These are phyloP conservation scores for Centropyge bicolor DNA, from an alignment of 2,797 vertebrate genomes.

Conservation along the genomic window DNA sequence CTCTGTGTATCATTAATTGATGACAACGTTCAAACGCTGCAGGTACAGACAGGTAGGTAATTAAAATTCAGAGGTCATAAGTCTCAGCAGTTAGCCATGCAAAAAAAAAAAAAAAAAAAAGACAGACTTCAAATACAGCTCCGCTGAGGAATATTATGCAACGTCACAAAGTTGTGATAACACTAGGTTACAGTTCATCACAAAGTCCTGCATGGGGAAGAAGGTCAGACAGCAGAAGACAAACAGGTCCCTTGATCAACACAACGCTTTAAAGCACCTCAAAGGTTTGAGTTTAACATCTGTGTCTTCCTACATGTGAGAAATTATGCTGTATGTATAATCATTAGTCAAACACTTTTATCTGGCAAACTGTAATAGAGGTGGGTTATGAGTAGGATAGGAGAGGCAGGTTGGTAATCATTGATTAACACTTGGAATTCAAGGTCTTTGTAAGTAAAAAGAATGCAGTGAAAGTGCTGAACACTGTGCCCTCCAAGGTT, in stretches of 20 bases:
- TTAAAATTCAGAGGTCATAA: slow-evolving; percentile 28
- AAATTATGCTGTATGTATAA: slow-evolving; percentile 42
- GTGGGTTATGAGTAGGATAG: slow-evolving; percentile 36
- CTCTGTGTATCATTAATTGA: slow-evolving; percentile 15
- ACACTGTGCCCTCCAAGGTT: slow-evolving; percentile 17
- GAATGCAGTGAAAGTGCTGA: slow-evolving; percentile 43
- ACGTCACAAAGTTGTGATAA: slow-evolving; percentile 38
- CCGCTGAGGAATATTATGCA: slow-evolving; percentile 35
- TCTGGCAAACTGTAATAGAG: slow-evolving; percentile 38
- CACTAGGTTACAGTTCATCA: slow-evolving; percentile 33
- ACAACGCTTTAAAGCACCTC: slow-evolving; percentile 16
- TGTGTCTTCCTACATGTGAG: slow-evolving; percentile 11
- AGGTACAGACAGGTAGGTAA: slow-evolving; percentile 23
- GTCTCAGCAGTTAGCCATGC: slow-evolving; percentile 1
- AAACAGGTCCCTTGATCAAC: background rate
- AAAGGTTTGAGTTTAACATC: slow-evolving; percentile 54
- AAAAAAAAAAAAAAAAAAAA: slow-evolving; percentile 12
- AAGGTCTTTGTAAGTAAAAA: slow-evolving; percentile 62
- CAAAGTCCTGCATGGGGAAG: slow-evolving; percentile 23
- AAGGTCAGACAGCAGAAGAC: background rate
- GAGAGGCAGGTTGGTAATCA: slow-evolving; percentile 63
- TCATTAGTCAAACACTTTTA: slow-evolving; percentile 49
- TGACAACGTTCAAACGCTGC: background rate
- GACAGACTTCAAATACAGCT: slow-evolving; percentile 22
- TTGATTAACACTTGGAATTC: slow-evolving; percentile 66